A percentile compares a stretch with the other conserved stretches of the same genome.
phyloP scores from a whole-genome alignment of 2,113 vertebrate genomes.

The Anas platyrhynchos region DNA sequence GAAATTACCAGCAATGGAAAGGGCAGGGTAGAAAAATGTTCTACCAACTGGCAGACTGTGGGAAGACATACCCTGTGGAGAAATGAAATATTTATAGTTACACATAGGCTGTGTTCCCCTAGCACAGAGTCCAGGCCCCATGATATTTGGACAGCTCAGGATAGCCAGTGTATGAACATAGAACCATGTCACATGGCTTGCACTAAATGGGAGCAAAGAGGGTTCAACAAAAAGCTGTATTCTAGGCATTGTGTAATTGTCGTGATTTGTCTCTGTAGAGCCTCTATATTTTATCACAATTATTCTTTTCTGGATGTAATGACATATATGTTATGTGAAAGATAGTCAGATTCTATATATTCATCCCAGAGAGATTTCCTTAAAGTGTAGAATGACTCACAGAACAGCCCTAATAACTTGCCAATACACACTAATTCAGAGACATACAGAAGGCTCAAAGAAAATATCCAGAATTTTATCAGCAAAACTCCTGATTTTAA shows the following conservation, averaged over 20 bases:
- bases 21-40: background rate
- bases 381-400: background rate
- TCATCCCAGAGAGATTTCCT: background rate
- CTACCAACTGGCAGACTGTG: background rate
- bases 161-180: background rate
- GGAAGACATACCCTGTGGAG: background rate
- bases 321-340: background rate
- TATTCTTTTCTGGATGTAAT: background rate
- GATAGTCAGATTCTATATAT: background rate
- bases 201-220: background rate
- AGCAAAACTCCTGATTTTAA: background rate
- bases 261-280: background rate
- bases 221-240: background rate
- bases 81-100: background rate
- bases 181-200: background rate
- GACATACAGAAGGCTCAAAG: background rate
- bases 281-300: background rate
- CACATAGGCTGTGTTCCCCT: background rate
- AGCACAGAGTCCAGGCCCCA: background rate
- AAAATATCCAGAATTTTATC: background rate
- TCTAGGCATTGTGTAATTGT: background rate
- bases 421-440: background rate
- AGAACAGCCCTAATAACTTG: background rate
- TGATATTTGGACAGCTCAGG: background rate
- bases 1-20: background rate